Base-by-base conservation (phyloP, 2,113 vertebrate genomes). In the Rutilus rutilus region DNA sequence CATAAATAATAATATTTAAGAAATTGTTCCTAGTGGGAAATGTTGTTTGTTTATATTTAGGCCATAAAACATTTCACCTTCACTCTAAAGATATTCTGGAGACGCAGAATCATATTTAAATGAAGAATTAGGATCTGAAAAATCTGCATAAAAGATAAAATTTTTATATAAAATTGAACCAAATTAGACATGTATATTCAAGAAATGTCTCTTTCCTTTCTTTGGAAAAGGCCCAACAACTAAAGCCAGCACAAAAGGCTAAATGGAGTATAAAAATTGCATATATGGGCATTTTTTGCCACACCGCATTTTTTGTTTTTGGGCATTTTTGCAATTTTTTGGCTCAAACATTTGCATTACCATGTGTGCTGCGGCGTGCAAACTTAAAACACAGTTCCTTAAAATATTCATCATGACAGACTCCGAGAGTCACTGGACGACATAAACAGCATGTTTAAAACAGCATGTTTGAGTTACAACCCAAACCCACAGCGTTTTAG, bases 261-360 rank as follows among this genome's bases (percentile, higher is more conserved):
- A 78, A 78, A 78, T 42, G 23, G 33, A 59, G 77, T 30, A 15
- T 33, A 78, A 57, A 11, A 57, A 57, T 36, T 39, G 67, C 67
- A 39, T 36, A 71, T 23, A 42, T 23, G 9, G 67, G 67, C 10
- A 30, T 36, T 54, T 77, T 54, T 77, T 6, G 2, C 50, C 27
- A 11, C 27, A 77, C 75, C 25, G 0, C 75, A 77, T 77, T 23
- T 17, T 77, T 78, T 23, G 50, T 71, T 78, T 33, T 78, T 78
- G 50, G 36, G 50, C 50, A 42, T 79, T 79, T 79, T 78, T 78
- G 33, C 33, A 4, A 39, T 78, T 59, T 77, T 60, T 79, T 60
- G 30, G 54, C 33, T 59, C 8, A 9, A 4, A 39, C 2, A 1
- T n/a, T 1, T 39, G 30, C 54, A 60, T 39, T 42, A 2, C 21